Evolutionary conservation across 1,140 invertebrate genomes (phyloP), one percentile per base, ranked within the genome.

Genomic region (Vanessa tameamea): DNA sequence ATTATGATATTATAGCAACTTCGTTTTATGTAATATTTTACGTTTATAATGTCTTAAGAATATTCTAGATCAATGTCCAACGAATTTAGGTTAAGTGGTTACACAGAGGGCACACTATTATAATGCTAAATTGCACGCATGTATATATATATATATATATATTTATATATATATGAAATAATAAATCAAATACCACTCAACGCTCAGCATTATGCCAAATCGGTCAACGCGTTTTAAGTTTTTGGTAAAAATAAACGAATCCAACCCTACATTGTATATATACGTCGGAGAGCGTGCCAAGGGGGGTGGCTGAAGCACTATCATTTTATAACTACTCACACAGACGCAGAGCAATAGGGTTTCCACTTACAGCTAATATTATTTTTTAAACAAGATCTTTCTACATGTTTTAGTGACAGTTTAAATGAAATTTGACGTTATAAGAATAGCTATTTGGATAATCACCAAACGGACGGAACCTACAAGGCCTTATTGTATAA

Each of bases 141-240:
- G 15, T 55, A n/a, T n/a, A 14, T 7, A 11, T 14, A 16, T 20
- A 55, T 16, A 53, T 53, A 1, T 9, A 53, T n/a, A 55, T 20
- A 59, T 26, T 26, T 26, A 59, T 26, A 59, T 59, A 59, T 14
- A 51, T 53, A 66, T 31, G 16, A 68, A 68, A 65, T 73, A 73
- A 73, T 73, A 73, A 61, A 73, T 73, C 64, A 61, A 61, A 37
- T n/a, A 55, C 64, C 71, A 73, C 71, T 72, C 70, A 65, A 63
- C 71, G 16, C 63, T 47, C 55, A 50, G 64, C 37, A 67, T 73
- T 67, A 73, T 73, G 83, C 83, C 80, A 85, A 83, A 81, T 85
- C 83, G 83, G 82, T 82, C 78, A 83, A 69, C 71, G 59, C 75
- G 80, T 76, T 85, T 85, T 82, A 85, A 83, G 75, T 76, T 81